phyloP scores from a whole-genome alignment of 2,888 invertebrate species.

The Eurytoma californica region DNA sequence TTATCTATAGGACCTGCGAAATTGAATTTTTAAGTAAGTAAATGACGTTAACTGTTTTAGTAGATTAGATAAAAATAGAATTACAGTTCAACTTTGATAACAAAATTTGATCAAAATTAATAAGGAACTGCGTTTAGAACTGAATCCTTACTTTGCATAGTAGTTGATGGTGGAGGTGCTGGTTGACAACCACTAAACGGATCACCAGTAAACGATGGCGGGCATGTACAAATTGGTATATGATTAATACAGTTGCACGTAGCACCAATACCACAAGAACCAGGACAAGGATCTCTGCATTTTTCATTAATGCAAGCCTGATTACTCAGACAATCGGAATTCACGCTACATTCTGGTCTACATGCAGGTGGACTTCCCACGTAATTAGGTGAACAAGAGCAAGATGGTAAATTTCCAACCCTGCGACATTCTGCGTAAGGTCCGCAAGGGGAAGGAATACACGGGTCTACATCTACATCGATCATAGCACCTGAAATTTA shows the following conservation, averaged over 20 bases:
- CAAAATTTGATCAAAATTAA: too few relatives aligned
- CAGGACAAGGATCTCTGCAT: slow-evolving; percentile 87
- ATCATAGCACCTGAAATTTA: slow-evolving; percentile 21
- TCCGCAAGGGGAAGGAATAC: slow-evolving; percentile 75
- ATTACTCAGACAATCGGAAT: slow-evolving; percentile 84
- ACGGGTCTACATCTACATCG: slow-evolving; percentile 80
- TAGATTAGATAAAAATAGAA: too few relatives aligned
- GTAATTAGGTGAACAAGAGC: slow-evolving; percentile 85
- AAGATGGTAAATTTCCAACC: slow-evolving; percentile 83
- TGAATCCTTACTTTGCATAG: slow-evolving; percentile 24
- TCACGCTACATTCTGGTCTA: slow-evolving; percentile 86
- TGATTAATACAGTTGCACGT: slow-evolving; percentile 86
- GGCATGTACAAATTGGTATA: slow-evolving; percentile 78
- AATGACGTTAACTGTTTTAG: too few relatives aligned
- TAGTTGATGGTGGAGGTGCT: slow-evolving; percentile 32
- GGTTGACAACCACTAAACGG: slow-evolving; percentile 80
- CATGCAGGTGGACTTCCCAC: slow-evolving; percentile 86
- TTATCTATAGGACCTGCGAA: slow-evolving; percentile 67
- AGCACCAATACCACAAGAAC: slow-evolving; percentile 85
- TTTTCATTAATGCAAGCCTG: slow-evolving; percentile 87
- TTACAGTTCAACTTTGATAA: too few relatives aligned
- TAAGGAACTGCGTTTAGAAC: not conserved
- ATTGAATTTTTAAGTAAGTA: not conserved
- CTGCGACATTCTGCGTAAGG: slow-evolving; percentile 85
- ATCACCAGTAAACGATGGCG: slow-evolving; percentile 70